Evolutionary conservation across 2,888 invertebrate genomes (phyloP).

Genomic region (Clitarchus hookeri): DNA sequence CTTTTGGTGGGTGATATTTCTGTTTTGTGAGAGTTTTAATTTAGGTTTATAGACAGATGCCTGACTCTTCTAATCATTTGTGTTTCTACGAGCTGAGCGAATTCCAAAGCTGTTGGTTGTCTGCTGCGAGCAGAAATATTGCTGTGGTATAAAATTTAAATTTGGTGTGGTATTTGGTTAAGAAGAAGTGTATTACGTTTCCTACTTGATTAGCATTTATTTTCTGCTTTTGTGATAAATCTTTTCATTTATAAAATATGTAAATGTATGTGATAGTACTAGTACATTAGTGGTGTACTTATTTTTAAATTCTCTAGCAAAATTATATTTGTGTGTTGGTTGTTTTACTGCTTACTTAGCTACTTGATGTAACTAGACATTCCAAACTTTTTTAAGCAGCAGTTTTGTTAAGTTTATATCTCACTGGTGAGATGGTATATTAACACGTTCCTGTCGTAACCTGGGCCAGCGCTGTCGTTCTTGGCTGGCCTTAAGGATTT

Average conservation of each 20-base stretch:
- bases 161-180: background rate
- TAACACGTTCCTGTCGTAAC: background rate
- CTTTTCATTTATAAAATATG: background rate
- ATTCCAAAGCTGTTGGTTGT: background rate
- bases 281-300: background rate
- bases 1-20: no score
- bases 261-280: background rate
- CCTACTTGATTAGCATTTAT: background rate
- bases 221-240: background rate
- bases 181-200: background rate
- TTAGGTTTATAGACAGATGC: no score
- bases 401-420: background rate
- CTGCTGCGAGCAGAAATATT: background rate
- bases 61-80: background rate
- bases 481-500: background rate
- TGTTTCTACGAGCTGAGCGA: background rate
- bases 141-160: background rate
- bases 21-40: no score
- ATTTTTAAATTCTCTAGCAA: background rate
- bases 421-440: background rate
- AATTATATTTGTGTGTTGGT: background rate
- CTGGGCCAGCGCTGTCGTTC: no score
- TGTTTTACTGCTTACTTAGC: background rate
- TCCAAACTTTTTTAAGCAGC: background rate
- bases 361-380: conserved; percentile 3